Evolutionary conservation across 2,113 vertebrate genomes (phyloP).

Genomic region (Saguinus midas): DNA sequence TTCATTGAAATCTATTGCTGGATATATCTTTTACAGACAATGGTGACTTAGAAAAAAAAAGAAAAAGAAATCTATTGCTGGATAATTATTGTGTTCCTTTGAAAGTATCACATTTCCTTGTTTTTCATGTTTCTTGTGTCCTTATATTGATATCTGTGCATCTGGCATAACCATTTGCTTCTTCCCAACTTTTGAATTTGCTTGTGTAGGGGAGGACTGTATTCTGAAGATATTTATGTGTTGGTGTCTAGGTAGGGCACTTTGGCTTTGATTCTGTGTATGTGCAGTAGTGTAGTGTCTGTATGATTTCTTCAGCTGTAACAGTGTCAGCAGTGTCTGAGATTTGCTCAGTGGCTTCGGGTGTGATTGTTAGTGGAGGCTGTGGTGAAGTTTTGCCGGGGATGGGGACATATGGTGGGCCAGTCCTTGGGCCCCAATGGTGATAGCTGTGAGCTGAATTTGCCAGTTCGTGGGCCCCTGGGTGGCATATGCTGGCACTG

Average conservation of each 20-base stretch:
- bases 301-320: not conserved
- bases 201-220: not conserved
- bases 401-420: not conserved
- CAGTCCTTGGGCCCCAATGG: not conserved
- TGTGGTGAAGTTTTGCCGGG: not conserved
- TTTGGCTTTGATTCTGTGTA: not conserved
- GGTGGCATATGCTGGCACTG: not conserved
- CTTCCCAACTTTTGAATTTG: not conserved
- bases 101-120: not conserved
- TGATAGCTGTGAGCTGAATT: not conserved
- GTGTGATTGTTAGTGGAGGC: not conserved
- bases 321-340: not conserved
- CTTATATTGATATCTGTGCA: not conserved
- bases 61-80: not conserved
- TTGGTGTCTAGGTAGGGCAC: not conserved
- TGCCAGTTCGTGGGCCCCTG: not conserved
- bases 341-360: not conserved
- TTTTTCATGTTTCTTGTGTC: not conserved
- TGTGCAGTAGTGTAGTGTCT: not conserved
- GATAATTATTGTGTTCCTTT: not conserved
- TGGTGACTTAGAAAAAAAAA: too few species aligned
- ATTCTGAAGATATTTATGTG: not conserved
- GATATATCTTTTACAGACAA: not conserved
- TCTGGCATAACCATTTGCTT: not conserved
- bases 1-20: not conserved